These are phyloP conservation scores for Lasius platythorax DNA, from an alignment of 2,888 invertebrate species.

Conservation along the genomic window DNA sequence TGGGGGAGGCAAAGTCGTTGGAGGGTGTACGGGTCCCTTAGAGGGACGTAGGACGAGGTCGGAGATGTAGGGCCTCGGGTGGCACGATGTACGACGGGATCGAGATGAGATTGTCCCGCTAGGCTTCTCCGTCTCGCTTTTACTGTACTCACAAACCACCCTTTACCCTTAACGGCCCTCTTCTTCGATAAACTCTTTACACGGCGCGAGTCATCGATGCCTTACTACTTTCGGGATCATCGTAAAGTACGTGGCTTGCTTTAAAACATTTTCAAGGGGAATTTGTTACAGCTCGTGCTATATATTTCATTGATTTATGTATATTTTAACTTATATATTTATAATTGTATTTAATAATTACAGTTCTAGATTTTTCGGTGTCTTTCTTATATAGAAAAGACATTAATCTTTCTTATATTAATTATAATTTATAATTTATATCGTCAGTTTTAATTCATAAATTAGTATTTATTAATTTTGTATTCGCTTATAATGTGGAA, in stretches of 20 bases:
- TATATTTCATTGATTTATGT: background rate
- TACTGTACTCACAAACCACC: slow-evolving; percentile 78
- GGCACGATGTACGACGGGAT: slow-evolving; percentile 85
- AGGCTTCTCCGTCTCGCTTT: slow-evolving; percentile 71
- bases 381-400: background rate
- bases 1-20: slow-evolving; percentile 65
- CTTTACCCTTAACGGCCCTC: slow-evolving; percentile 82
- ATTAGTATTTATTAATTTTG: background rate
- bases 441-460: background rate
- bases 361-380: background rate
- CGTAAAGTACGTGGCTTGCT: slow-evolving; percentile 35
- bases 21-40: slow-evolving; percentile 73
- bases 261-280: slow-evolving; percentile 8
- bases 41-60: slow-evolving; percentile 76
- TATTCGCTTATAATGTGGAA: background rate
- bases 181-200: slow-evolving; percentile 83
- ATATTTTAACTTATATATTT: background rate
- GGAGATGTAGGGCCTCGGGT: slow-evolving; percentile 84
- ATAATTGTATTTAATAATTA: background rate
- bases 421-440: background rate
- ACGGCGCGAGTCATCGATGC: slow-evolving; percentile 74
- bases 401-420: background rate
- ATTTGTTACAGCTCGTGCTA: background rate
- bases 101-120: slow-evolving; percentile 85
- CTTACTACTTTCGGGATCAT: slow-evolving; percentile 57